Evolutionary conservation across 1,140 invertebrate genomes (phyloP), one percentile per base, ranked within the genome.

Genomic region (Zophobas morio): DNA sequence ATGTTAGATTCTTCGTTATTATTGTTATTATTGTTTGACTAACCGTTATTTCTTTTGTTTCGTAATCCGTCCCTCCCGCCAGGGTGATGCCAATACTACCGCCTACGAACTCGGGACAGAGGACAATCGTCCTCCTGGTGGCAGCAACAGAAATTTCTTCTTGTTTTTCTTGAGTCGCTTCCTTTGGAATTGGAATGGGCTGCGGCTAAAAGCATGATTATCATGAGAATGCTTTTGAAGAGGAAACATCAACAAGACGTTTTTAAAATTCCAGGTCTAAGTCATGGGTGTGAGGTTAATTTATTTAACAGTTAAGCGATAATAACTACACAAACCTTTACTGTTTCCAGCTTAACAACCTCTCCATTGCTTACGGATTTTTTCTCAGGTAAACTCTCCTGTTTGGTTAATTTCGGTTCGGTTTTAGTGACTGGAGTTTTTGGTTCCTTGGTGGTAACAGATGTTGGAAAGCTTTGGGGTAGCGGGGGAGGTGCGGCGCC

Each of bases 1-100:
- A 74, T 6, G 73, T 32, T 51, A n/a, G 42, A 8, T 51, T 20
- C 20, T 2, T n/a, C 2, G 49, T 2, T 6, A 39, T 47, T 42
- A 2, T 66, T 47, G 39, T 33, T 39, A 20, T 20, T 20, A 20
- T 63, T 32, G 54, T 20, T 6, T 74, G 49, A 70, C 90, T 88
- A 86, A 96, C 94, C 76, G 95, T 96, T 60, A 97, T 96, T 87
- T 96, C 94, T 87, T 96, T 97, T 78, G 92, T 92, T 88, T 97
- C 95, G 85, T 95, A 96, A 84, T 97, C 96, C 2, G 92, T 91
- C 2, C 96, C 96, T 53, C 95, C 96, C 51, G 95, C 95, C 60
- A 97, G 86, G 2, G 94, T 96, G 54, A 97, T 94, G 8, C 96
- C 96, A 49, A 97, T 92, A 82, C 93, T 95, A 3, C 94, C 91